These are phyloP conservation scores for Corvus moneduloides DNA, from an alignment of 2,113 vertebrate genomes.

Conservation along the genomic window DNA sequence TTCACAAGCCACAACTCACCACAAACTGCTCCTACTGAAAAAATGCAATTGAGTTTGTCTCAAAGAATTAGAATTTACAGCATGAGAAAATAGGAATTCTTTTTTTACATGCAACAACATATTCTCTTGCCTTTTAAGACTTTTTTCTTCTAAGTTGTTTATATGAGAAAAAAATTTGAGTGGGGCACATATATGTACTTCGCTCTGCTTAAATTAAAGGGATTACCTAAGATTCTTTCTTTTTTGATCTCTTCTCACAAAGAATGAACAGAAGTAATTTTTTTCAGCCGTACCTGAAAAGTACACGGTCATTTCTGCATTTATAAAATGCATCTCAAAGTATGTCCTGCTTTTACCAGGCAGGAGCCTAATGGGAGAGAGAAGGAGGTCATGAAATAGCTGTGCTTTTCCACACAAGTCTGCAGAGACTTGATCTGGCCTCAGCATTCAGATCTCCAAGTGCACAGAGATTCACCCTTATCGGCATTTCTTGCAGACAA, in stretches of 20 bases:
- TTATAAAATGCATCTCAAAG: neutral
- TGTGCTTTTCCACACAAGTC: neutral
- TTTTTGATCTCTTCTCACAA: neutral
- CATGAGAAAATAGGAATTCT: neutral
- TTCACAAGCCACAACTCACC: neutral
- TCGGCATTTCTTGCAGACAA: conserved; percentile 13
- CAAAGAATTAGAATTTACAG: neutral
- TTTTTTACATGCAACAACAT: neutral
- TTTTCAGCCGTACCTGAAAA: neutral
- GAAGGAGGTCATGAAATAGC: conserved; percentile 24
- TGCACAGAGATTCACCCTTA: conserved; percentile 32
- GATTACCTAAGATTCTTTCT: neutral
- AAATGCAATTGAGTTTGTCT: neutral
- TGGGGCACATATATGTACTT: neutral
- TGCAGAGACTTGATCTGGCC: conserved; percentile 42
- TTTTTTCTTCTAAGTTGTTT: neutral
- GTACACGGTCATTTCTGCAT: neutral
- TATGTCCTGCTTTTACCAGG: neutral
- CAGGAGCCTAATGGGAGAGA: neutral
- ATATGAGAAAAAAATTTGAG: neutral
- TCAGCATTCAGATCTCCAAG: conserved; percentile 15
- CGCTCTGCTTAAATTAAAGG: neutral
- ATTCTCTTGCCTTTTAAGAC: neutral
- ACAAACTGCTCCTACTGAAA: neutral
- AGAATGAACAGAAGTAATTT: neutral